Evolutionary conservation across 2,113 vertebrate species (phyloP), one percentile per base, ranked within the genome.

Genomic region (Pimephales promelas): DNA sequence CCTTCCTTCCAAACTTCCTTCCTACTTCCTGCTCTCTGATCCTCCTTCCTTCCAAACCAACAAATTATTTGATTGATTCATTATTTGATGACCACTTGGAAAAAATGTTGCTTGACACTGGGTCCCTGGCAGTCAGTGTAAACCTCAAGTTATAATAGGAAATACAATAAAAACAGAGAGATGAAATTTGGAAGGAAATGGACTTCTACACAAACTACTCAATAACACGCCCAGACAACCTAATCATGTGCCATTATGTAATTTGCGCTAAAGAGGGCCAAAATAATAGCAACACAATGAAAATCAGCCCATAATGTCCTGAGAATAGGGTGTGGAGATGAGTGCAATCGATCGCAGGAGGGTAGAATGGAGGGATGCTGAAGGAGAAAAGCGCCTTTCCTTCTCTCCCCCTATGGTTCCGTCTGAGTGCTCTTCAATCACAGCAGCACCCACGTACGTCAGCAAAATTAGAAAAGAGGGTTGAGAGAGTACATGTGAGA

Each of bases 361-460:
- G 68, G 54, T 20, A 28, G 43, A 64, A 74, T 76, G 49, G 81
- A 70, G 77, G 62, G 45, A 57, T 73, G 31, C 20, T 54, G 76
- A 80, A 43, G 62, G 34, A 31, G 57, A 80, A 71, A 82, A 77
- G 34, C 1, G 40, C 49, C 31, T 54, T 24, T 24, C 31, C 54
- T 56, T 52, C n/a, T 74, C 18, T 26, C 86, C 59, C 40, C 47
- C 71, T 6, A 49, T 79, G 86, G 86, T 85, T 80, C 68, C 11
- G 85, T 31, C 88, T 86, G 82, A 86, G 85, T 70, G 70, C 83
- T 89, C 87, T 89, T 90, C 88, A 87, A 73, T 89, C 84, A 87
- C 2, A 78, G 64, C 54, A 81, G 84, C 85, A 64, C 62, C 71
- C 71, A 54, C 43, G 75, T 83, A 81, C 84, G 47, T 81, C 71